Conservation (phyloP, 2,888 invertebrate species). For the Brassicogethes aeneus region DNA sequence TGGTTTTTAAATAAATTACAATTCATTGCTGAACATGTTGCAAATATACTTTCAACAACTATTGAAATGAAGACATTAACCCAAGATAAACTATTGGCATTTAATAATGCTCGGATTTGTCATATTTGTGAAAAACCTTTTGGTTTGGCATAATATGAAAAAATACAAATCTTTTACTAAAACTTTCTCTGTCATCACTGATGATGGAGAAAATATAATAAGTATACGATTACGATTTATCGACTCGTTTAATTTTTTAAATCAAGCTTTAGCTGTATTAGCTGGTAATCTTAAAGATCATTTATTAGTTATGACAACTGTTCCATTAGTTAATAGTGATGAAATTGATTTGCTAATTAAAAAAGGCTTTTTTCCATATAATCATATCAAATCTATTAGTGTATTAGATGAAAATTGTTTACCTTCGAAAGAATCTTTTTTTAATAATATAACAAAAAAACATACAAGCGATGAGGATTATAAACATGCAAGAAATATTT, state of each 20-base stretch:
- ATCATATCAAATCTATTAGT: neutral
- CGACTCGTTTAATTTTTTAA: neutral
- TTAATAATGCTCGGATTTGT: neutral
- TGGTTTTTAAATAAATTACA: neutral
- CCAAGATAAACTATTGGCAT: neutral
- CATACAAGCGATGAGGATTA: neutral
- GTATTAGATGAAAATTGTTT: neutral
- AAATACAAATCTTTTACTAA: too few relatives aligned
- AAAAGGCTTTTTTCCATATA: neutral
- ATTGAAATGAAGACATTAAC: neutral
- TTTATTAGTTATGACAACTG: neutral
- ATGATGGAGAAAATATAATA: neutral
- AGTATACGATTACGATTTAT: neutral
- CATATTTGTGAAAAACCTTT: neutral
- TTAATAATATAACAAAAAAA: neutral
- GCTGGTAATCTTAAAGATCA: neutral
- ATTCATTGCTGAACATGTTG: neutral
- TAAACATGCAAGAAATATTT: neutral
- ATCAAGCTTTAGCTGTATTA: neutral
- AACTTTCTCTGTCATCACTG: too few relatives aligned
- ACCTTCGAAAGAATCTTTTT: neutral
- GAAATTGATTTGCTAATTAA: neutral
- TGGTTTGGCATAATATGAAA: too few relatives aligned
- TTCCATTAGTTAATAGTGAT: neutral
- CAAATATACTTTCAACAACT: neutral